These are phyloP conservation scores for Lethocerus indicus DNA, from an alignment of 1,140 invertebrate species.

Conservation along the genomic window DNA sequence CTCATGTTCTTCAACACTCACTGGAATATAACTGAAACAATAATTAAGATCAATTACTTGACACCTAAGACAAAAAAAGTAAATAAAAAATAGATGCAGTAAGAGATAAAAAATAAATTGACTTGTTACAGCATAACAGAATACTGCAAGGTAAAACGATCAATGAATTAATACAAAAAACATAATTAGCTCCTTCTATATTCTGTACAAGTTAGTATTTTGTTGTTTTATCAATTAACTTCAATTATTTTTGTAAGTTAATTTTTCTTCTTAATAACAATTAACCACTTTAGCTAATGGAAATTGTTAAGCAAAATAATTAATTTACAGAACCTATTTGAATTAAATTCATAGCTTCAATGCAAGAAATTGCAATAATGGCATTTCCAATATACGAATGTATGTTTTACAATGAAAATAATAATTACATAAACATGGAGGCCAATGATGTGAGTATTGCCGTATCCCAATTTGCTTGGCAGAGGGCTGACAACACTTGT, in stretches of 20 bases:
- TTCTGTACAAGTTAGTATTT: too few species aligned
- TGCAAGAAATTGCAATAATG: background rate
- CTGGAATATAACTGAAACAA: constrained; percentile 23
- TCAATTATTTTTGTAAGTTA: too few species aligned
- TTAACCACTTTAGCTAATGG: background rate
- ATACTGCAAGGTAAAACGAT: too few species aligned
- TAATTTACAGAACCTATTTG: background rate
- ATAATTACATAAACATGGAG: constrained; percentile 29
- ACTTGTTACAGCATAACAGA: too few species aligned
- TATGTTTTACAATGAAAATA: background rate
- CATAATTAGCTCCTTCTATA: too few species aligned
- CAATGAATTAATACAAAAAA: too few species aligned
- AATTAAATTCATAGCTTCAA: background rate
- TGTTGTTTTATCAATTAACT: too few species aligned
- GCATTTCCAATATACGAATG: background rate
- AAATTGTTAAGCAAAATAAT: background rate
- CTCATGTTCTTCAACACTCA: constrained; percentile 24
- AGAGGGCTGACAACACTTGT: constrained; percentile 26
- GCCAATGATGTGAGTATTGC: constrained; percentile 25
- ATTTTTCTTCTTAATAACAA: background rate
- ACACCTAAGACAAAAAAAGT: background rate
- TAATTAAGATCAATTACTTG: too few species aligned
- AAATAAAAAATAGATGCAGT: constrained; percentile 5
- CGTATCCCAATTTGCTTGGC: constrained; percentile 23
- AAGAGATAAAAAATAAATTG: too few species aligned